phyloP scores from a whole-genome alignment of 1,140 invertebrate species.

The Macrocentrus cingulum region DNA sequence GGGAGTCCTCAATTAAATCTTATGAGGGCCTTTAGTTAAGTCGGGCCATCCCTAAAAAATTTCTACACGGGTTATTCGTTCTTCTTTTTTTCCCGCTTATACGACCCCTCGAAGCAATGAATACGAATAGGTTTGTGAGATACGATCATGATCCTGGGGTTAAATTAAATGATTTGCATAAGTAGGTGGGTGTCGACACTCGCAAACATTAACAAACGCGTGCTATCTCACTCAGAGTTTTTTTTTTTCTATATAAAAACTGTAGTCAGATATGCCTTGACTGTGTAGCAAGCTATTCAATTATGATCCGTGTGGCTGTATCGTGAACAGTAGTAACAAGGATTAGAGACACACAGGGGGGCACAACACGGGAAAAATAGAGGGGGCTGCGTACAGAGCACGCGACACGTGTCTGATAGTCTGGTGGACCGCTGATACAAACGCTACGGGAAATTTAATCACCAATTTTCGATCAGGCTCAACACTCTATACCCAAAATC shows the following conservation, averaged over 20 bases:
- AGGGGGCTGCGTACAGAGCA: neutral
- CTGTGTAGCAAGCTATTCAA: neutral
- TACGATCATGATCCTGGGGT: constrained; percentile 57
- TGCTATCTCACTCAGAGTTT: constrained; percentile 28
- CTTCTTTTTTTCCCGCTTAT: neutral
- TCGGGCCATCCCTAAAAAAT: too few relatives aligned
- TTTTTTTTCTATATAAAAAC: too few relatives aligned
- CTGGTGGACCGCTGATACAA: constrained; percentile 55
- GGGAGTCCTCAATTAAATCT: too few relatives aligned
- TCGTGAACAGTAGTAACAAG: neutral
- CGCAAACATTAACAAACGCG: constrained; percentile 60
- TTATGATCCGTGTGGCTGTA: neutral
- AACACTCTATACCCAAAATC: too few relatives aligned
- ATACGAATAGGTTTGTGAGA: constrained; percentile 60
- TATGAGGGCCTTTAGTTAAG: too few relatives aligned
- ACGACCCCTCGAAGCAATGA: constrained; percentile 53
- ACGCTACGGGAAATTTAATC: too few relatives aligned
- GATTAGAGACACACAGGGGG: constrained; percentile 24
- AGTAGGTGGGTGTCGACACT: constrained; percentile 61
- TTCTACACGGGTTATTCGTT: too few relatives aligned
- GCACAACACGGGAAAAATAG: constrained; percentile 5
- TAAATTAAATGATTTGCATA: constrained; percentile 63
- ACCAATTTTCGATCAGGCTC: too few relatives aligned
- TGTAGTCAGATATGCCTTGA: too few relatives aligned
- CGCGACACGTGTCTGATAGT: constrained; percentile 52